A percentile compares a stretch with the other conserved stretches of the same genome.
phyloP scores from a whole-genome alignment of 35 echinoderm and acorn worm species.

The Lytechinus pictus region DNA sequence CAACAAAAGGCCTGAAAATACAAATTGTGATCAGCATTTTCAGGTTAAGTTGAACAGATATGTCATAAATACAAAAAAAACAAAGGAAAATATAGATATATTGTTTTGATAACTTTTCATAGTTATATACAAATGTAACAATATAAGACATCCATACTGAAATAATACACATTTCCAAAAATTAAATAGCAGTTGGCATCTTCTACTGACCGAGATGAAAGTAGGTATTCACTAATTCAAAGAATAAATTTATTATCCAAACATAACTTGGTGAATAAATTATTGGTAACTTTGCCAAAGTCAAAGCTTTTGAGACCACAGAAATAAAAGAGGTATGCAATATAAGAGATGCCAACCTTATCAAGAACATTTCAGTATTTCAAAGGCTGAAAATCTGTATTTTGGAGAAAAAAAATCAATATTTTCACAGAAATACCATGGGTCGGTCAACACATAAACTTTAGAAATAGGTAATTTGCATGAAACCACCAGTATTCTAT shows the following conservation, averaged over 20 bases:
- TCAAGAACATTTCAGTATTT: too few relatives aligned
- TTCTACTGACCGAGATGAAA: not conserved
- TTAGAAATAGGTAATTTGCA: too few relatives aligned
- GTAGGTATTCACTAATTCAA: not conserved
- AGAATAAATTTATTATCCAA: not conserved
- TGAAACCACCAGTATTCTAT: too few relatives aligned
- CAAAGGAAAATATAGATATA: conserved; percentile 20
- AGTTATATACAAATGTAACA: not conserved
- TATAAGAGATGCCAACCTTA: too few relatives aligned
- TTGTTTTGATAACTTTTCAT: not conserved
- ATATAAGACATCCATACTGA: not conserved
- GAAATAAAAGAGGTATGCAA: too few relatives aligned
- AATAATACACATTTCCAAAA: not conserved
- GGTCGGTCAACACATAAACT: too few relatives aligned
- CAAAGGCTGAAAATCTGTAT: too few relatives aligned
- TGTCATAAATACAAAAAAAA: not conserved
- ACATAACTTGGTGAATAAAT: not conserved
- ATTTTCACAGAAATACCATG: too few relatives aligned
- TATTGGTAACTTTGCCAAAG: not conserved
- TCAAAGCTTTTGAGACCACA: too few relatives aligned
- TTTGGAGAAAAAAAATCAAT: too few relatives aligned
- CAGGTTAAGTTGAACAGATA: not conserved
- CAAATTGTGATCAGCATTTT: not conserved
- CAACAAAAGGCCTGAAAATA: not conserved
- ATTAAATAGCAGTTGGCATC: not conserved